Conservation (phyloP, 2,797 vertebrate species). For the Manis pentadactyla region DNA sequence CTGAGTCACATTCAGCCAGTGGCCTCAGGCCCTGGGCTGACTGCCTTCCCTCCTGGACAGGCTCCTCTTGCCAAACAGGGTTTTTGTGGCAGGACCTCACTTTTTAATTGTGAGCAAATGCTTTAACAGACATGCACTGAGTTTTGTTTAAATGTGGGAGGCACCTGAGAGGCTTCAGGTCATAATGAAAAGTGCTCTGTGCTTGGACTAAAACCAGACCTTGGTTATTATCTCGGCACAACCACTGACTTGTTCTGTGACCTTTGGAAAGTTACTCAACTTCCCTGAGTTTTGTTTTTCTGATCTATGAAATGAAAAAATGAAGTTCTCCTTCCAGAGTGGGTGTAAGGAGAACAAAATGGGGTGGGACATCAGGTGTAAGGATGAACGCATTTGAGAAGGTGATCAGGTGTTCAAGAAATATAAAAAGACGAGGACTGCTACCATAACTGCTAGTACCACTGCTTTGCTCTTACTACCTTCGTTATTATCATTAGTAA, state of each 20-base stretch:
- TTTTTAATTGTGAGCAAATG: background rate
- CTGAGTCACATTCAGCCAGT: rapidly evolving
- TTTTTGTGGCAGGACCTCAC: rapidly evolving
- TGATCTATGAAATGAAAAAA: background rate
- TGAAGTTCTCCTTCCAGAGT: background rate
- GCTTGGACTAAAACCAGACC: background rate
- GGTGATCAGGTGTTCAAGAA: background rate
- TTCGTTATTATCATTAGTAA: too few species aligned
- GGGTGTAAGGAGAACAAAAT: too few species aligned
- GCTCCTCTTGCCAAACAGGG: background rate
- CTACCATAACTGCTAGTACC: rapidly evolving
- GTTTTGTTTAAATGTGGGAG: background rate
- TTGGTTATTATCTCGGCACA: background rate
- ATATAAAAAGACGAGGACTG: rapidly evolving
- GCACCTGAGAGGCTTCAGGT: background rate
- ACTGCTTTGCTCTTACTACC: rapidly evolving
- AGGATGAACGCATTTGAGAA: background rate
- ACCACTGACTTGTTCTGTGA: background rate
- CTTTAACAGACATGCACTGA: background rate
- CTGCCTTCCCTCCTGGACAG: background rate
- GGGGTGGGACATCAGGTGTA: too few species aligned
- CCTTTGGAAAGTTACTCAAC: background rate
- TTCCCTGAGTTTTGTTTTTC: background rate
- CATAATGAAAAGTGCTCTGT: background rate
- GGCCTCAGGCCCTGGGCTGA: rapidly evolving